phyloP scores from a whole-genome alignment of 2,113 vertebrate species.

The Nycticebus coucang region DNA sequence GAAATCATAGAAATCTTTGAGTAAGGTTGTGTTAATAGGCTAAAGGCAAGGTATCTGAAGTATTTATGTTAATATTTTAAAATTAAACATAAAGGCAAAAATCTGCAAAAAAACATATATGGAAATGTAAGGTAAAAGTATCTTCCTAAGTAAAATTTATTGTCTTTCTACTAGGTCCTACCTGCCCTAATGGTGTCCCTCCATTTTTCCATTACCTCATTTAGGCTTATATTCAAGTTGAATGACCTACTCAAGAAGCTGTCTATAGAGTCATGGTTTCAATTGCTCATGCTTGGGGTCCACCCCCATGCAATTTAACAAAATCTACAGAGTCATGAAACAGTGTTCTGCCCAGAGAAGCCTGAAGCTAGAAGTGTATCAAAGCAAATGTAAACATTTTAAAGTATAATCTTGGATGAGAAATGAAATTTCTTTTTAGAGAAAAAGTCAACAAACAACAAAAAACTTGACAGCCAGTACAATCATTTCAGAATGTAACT shows the following conservation, averaged over 20 bases:
- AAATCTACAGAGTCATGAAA: constrained; percentile 24
- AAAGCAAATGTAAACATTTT: constrained; percentile 40
- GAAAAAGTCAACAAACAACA: constrained; percentile 29
- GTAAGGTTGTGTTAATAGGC: background rate
- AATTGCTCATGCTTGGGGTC: constrained; percentile 18
- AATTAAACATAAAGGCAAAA: constrained; percentile 57
- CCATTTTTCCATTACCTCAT: background rate
- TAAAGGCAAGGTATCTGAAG: constrained; percentile 33
- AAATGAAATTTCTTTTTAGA: constrained; percentile 36
- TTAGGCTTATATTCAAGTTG: background rate
- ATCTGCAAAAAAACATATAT: background rate
- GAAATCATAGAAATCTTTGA: constrained; percentile 63
- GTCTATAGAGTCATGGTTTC: constrained; percentile 46
- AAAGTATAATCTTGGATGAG: background rate
- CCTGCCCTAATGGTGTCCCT: background rate
- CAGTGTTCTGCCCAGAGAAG: constrained; percentile 29
- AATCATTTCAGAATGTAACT: constrained; percentile 6
- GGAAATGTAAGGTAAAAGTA: background rate
- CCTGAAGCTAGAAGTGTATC: constrained; percentile 12
- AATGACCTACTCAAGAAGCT: constrained; percentile 30
- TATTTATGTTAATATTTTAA: constrained; percentile 26
- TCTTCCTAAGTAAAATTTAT: background rate
- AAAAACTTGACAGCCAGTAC: background rate
- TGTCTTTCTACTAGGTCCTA: background rate
- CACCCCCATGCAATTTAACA: background rate